Percentiles rank a stretch among this genome's conserved stretches.
Conservation (phyloP, 2,113 vertebrate genomes). For the Macaca mulatta region DNA sequence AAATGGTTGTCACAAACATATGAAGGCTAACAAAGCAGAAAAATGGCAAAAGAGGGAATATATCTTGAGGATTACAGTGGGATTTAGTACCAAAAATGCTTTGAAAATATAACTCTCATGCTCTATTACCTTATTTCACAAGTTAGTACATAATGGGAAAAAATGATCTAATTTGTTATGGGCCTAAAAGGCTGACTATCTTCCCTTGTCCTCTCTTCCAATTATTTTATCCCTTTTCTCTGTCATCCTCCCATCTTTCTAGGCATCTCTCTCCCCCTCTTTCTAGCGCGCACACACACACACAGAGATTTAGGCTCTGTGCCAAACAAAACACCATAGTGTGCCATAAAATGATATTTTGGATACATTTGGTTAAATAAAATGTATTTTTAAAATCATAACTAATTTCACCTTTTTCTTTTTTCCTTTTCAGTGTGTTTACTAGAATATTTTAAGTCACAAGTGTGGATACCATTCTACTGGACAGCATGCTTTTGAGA, state of each 20-base stretch:
- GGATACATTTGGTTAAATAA: background rate
- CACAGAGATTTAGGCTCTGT: background rate
- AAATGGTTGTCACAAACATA: constrained; percentile 64
- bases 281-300: accelerated
- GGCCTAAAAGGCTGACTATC: background rate
- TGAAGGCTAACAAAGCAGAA: constrained; percentile 71
- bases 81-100: constrained; percentile 53
- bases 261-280: background rate
- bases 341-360: background rate
- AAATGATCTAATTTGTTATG: constrained; percentile 29
- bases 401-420: background rate
- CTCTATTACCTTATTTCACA: constrained; percentile 66
- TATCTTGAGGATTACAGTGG: constrained; percentile 35
- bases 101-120: constrained; percentile 58
- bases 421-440: background rate
- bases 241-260: background rate
- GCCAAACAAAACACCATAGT: background rate
- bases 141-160: constrained; percentile 38
- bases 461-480: background rate
- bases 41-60: constrained; percentile 57
- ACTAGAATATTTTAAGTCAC: background rate
- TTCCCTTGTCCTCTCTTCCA: background rate
- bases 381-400: background rate
- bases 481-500: background rate
- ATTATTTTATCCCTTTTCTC: background rate